phyloP scores from a whole-genome alignment of 2,888 invertebrate species.

The Axea sp. region DNA sequence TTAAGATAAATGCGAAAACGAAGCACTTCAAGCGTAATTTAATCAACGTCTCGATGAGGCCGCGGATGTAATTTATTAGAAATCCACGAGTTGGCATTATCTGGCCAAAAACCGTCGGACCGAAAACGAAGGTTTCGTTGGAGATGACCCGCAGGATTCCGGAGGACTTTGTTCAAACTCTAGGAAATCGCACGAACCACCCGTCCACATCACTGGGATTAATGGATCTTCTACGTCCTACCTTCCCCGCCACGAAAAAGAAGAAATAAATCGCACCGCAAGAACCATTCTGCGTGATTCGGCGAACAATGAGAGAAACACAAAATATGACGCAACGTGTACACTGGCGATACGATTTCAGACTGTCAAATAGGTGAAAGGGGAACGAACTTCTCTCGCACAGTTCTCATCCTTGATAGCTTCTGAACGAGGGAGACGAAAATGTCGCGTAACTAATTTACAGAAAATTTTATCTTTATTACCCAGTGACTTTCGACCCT shows the following conservation, averaged over 20 bases:
- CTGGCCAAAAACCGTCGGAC: constrained; percentile 8
- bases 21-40: constrained; percentile 45
- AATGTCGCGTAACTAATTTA: constrained; percentile 28
- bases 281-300: constrained; percentile 63
- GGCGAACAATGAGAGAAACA: constrained; percentile 61
- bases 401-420: constrained; percentile 1
- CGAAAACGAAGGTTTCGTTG: constrained; percentile 25
- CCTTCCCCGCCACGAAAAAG: not conserved
- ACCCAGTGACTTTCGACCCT: constrained; percentile 42
- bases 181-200: constrained; percentile 67
- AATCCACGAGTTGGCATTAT: constrained; percentile 35
- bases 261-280: constrained; percentile 66
- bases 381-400: constrained; percentile 6
- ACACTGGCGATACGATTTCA: constrained; percentile 16
- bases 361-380: constrained; percentile 26
- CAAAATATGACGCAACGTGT: constrained; percentile 20
- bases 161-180: constrained; percentile 44
- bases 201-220: constrained; percentile 70
- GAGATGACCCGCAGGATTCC: constrained; percentile 44
- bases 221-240: constrained; percentile 63
- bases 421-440: constrained; percentile 10
- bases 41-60: constrained; percentile 47
- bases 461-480: constrained; percentile 50
- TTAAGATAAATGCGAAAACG: constrained; percentile 46
- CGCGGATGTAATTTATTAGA: constrained; percentile 40